Evolutionary conservation across 2,113 vertebrate genomes (phyloP).

Genomic region (Atractosteus spatula): DNA sequence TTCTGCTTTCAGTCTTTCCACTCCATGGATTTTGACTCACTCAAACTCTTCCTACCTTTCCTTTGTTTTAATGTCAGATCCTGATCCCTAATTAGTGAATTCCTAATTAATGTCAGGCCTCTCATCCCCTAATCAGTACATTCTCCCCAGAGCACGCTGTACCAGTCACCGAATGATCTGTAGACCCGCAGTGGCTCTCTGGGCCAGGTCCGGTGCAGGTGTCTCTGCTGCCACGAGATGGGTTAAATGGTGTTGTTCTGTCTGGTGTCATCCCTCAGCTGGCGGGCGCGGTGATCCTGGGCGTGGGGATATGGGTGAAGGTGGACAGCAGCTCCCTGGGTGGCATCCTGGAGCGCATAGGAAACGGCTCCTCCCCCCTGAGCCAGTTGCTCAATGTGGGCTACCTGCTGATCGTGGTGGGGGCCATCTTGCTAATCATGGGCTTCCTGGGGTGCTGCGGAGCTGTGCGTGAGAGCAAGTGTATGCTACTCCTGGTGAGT

Average conservation of each 20-base stretch:
- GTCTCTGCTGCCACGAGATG: too few species aligned
- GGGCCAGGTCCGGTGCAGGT: too few species aligned
- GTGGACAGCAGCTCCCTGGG: conserved; percentile 66
- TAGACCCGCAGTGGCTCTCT: too few species aligned
- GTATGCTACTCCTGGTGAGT: conserved; percentile 71
- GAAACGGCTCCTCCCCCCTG: conserved; percentile 36
- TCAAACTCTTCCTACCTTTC: too few species aligned
- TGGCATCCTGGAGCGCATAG: conserved; percentile 45
- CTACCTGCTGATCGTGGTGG: conserved; percentile 70
- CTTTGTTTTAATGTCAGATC: too few species aligned
- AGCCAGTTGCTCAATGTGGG: conserved; percentile 66
- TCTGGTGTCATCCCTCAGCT: conserved; percentile 49
- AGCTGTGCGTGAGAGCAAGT: conserved; percentile 63
- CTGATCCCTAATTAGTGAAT: too few species aligned
- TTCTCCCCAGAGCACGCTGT: too few species aligned
- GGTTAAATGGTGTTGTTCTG: not conserved
- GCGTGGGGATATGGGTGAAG: conserved; percentile 76
- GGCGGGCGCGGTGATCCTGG: conserved; percentile 64
- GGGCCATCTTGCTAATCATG: conserved; percentile 59
- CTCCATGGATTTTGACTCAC: too few species aligned
- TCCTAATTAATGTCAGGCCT: too few species aligned
- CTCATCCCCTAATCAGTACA: too few species aligned
- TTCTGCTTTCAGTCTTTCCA: too few species aligned
- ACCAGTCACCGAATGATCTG: too few species aligned
- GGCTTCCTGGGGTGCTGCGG: conserved; percentile 79